Base-by-base conservation (phyloP, 2,888 invertebrate species). In the Dicranocentrus wangi region DNA sequence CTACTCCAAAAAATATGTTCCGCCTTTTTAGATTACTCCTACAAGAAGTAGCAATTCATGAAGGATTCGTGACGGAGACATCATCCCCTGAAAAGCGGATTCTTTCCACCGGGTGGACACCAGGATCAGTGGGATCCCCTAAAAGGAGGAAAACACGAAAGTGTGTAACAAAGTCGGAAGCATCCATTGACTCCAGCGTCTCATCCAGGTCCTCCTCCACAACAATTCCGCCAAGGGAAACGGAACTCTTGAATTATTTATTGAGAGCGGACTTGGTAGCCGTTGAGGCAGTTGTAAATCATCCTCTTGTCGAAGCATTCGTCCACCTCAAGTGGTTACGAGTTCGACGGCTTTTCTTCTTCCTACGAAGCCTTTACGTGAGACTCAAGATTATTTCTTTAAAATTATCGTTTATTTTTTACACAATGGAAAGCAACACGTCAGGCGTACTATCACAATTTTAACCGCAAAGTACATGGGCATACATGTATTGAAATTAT, bases 301-400 rank as follows among this genome's bases (percentile, higher is more conserved):
- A 83, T 83, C 83, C 83, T 8, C 60, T 83, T 19, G 80, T 80
- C 0, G 69, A 83, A 60, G 71, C 83, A 5, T 83, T 81, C 51
- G 47, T 83, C 27, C 78, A 83, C 53, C 63, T 83, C 2, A 83
- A 83, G 55, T 83, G 83, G 83, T 42, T 69, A 13, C 69, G 60
- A 17, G 83, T 83, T 17, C 58, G 73, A 32, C 76, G 72, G 58
- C 27, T 77, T 13, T 83, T 83, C 32, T 68, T 83, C 10, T 2
- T 78, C 27, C 43, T 78, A 10, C 42, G 83, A 13, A 83, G 81
- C 27, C 42, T 83, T 25, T 83, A 81, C 42, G 83, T 83, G 71
- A 69, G 69, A 27, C 15, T 8, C 32, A 32, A 21, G n/a, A 2
- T 66, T 39, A 39, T 8, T 39, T 13, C 39, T n/a, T n/a, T n/a